phyloP scores from a whole-genome alignment of 2,113 vertebrate species.

The Chloropsis hardwickii region DNA sequence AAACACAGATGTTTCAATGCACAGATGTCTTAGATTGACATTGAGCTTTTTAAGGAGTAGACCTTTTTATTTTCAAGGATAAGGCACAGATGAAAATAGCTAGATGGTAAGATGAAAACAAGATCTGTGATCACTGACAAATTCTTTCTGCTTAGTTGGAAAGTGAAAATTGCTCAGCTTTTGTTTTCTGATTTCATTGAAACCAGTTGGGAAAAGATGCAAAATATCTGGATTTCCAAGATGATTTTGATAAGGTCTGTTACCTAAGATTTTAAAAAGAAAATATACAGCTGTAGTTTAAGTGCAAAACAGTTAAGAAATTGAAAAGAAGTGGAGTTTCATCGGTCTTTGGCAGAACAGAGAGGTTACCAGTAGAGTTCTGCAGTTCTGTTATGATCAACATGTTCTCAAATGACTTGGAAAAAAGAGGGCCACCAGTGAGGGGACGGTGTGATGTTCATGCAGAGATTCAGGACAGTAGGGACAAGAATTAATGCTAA shows the following conservation, averaged over 20 bases:
- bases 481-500: not conserved
- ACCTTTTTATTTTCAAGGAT: not conserved
- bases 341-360: not conserved
- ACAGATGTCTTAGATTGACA: not conserved
- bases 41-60: not conserved
- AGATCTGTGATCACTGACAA: not conserved
- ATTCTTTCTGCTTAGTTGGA: not conserved
- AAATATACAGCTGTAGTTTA: not conserved
- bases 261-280: not conserved
- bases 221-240: not conserved
- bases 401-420: not conserved
- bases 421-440: not conserved
- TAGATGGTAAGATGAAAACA: not conserved
- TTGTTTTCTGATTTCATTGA: not conserved
- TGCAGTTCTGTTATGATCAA: not conserved
- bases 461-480: not conserved
- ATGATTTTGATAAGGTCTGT: not conserved
- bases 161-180: not conserved
- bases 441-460: not conserved
- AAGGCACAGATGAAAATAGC: not conserved
- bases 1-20: not conserved
- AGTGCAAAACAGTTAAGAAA: not conserved
- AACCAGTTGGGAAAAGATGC: not conserved
- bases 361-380: not conserved
- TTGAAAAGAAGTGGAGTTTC: not conserved